Conservation (phyloP, 2,113 vertebrate species). For the Oceanodroma tethys region DNA sequence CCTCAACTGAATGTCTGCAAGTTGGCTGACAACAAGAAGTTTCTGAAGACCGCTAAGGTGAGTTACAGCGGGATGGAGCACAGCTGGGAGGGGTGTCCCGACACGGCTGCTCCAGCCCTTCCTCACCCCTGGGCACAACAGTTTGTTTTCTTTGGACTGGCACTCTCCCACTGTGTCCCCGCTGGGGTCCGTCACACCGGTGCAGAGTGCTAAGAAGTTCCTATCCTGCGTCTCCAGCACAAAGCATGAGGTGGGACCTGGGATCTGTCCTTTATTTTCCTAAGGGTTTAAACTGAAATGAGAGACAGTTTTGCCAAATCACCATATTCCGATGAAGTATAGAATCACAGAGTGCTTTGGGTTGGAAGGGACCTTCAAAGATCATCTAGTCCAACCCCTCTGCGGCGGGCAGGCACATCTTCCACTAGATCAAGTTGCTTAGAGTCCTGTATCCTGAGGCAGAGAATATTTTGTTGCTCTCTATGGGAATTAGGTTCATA, state of each 20-base stretch:
- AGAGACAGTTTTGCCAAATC: neutral
- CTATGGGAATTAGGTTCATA: neutral
- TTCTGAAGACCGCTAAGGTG: neutral
- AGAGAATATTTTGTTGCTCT: neutral
- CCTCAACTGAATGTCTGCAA: neutral
- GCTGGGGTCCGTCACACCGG: accelerated
- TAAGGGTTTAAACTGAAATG: neutral
- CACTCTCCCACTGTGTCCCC: accelerated
- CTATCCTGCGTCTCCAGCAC: neutral
- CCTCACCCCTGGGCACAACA: neutral
- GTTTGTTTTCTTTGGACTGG: neutral
- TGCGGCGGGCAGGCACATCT: neutral
- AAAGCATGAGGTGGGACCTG: neutral
- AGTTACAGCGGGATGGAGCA: neutral
- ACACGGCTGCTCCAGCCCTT: neutral
- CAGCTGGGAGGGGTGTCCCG: accelerated
- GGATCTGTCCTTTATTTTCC: neutral
- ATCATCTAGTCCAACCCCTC: neutral
- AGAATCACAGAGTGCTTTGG: neutral
- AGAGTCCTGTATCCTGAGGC: neutral
- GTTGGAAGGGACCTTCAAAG: neutral
- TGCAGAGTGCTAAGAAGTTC: neutral
- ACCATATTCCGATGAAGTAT: accelerated
- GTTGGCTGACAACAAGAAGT: neutral
- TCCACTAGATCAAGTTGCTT: neutral